Percentiles rank a stretch among this genome's conserved stretches.
Conservation (phyloP, 2,888 invertebrate genomes). For the Disparrhopalites patrizii region DNA sequence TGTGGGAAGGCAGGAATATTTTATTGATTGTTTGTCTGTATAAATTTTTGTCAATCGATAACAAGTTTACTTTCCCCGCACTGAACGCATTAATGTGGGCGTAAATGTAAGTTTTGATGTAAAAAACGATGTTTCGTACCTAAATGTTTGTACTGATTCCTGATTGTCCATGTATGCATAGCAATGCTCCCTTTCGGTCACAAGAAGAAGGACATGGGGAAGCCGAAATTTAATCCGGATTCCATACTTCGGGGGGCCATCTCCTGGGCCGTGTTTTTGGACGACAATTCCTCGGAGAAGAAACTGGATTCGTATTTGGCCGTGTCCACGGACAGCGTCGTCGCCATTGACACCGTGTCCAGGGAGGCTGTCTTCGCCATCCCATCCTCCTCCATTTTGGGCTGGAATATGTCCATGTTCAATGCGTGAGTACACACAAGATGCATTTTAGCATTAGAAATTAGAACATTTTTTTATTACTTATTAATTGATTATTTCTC, state of each 20-base stretch:
- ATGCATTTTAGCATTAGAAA: too few relatives aligned
- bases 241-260: conserved; percentile 70
- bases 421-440: conserved; percentile 54
- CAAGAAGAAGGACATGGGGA: conserved; percentile 71
- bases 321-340: conserved; percentile 80
- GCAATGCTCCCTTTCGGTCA: conserved; percentile 71
- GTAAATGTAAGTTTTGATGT: too few relatives aligned
- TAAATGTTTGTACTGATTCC: too few relatives aligned
- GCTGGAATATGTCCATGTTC: conserved; percentile 61
- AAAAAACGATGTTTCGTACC: too few relatives aligned
- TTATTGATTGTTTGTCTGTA: too few relatives aligned
- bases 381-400: conserved; percentile 75
- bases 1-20: too few relatives aligned
- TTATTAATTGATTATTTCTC: too few relatives aligned
- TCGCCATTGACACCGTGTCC: conserved; percentile 76
- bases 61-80: too few relatives aligned
- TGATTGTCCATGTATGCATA: too few relatives aligned
- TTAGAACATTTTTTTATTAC: too few relatives aligned
- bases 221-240: conserved; percentile 70
- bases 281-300: conserved; percentile 63
- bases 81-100: too few relatives aligned
- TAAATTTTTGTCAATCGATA: too few relatives aligned
- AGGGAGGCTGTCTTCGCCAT: conserved; percentile 80
- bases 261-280: conserved; percentile 74
- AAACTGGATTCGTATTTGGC: conserved; percentile 75